Percentiles rank a stretch among this genome's conserved stretches.
Conservation (phyloP, 2,113 vertebrate genomes). For the Dipodomys spectabilis region DNA sequence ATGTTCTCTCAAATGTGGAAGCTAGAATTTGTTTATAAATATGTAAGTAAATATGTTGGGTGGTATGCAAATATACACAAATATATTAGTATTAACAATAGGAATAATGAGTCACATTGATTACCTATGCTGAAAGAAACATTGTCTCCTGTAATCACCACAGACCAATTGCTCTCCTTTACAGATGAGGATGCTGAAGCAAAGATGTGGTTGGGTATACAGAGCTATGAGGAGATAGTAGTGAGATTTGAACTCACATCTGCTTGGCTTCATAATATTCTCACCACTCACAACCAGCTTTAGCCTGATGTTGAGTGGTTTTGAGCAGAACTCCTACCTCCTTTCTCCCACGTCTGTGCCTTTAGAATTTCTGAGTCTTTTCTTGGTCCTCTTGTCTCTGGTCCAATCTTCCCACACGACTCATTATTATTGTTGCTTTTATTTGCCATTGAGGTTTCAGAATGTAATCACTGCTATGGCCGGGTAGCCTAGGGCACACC, state of each 20-base stretch:
- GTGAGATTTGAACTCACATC: not conserved
- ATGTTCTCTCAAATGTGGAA: too few relatives aligned
- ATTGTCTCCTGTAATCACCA: not conserved
- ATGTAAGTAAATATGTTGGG: too few relatives aligned
- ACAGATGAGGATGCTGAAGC: not conserved
- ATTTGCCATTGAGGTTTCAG: not conserved
- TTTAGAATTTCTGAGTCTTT: not conserved
- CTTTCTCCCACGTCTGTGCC: not conserved
- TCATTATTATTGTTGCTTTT: not conserved
- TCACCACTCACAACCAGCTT: not conserved
- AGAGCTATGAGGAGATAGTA: not conserved
- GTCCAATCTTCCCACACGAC: not conserved
- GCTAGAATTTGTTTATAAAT: too few relatives aligned
- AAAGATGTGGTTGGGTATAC: not conserved
- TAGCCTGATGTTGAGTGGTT: not conserved
- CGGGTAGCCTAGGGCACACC: not conserved
- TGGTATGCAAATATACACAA: too few relatives aligned
- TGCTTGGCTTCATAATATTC: not conserved
- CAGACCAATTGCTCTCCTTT: not conserved
- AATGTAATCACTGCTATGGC: not conserved
- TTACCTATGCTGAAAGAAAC: not conserved
- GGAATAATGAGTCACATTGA: too few relatives aligned
- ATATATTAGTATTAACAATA: not conserved
- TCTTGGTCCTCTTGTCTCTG: slow-evolving; percentile 1
- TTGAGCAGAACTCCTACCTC: not conserved